Percentiles rank a stretch among this genome's conserved stretches.
Evolutionary conservation across 1,140 invertebrate genomes (phyloP).

Genomic region (Acyrthosiphon pisum): DNA sequence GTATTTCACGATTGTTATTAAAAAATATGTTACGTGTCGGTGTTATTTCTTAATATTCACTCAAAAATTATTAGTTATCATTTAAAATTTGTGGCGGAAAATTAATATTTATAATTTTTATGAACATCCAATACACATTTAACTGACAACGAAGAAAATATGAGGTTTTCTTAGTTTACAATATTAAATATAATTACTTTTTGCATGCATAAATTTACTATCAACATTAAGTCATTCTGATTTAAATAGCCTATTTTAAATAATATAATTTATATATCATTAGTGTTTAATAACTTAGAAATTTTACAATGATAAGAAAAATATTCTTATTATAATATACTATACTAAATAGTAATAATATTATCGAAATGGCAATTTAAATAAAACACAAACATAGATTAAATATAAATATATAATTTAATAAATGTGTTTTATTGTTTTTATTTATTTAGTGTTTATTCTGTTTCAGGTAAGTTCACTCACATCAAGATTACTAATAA

Average conservation of each 20-base stretch:
- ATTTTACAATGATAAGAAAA: not conserved
- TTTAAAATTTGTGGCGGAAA: not conserved
- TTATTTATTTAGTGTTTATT: not conserved
- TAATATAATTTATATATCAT: not conserved
- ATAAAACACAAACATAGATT: not conserved
- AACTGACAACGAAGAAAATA: not conserved
- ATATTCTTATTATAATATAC: not conserved
- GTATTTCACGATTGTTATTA: not conserved
- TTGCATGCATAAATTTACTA: not conserved
- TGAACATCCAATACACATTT: not conserved
- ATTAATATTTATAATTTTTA: not conserved
- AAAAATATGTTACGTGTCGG: not conserved
- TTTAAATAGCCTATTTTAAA: not conserved
- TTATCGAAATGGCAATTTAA: not conserved
- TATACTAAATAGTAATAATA: not conserved
- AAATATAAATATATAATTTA: not conserved
- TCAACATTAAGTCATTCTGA: not conserved
- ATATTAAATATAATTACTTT: not conserved
- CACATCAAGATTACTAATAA: not conserved
- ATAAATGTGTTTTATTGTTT: not conserved
- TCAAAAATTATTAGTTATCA: not conserved
- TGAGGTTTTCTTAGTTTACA: not conserved
- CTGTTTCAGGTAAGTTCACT: constrained; percentile 6
- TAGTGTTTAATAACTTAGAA: not conserved
- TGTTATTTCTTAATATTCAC: not conserved